phyloP scores from a whole-genome alignment of 92 coral and sea anemone species.

The Epizoanthus scotinus region DNA sequence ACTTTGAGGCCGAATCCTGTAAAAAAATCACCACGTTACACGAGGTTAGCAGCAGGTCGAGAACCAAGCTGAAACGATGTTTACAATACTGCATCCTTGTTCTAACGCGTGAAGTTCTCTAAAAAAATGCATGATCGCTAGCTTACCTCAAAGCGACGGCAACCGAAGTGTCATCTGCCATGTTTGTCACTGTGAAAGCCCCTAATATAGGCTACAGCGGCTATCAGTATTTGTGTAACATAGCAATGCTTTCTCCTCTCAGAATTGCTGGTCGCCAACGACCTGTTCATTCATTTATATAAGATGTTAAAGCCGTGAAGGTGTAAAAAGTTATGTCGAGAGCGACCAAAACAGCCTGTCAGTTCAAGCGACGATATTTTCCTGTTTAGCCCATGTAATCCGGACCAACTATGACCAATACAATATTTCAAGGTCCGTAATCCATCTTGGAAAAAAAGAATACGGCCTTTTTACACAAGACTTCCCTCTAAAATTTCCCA shows the following conservation, averaged over 20 bases:
- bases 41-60: conserved; percentile 47
- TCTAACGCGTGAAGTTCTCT: conserved; percentile 47
- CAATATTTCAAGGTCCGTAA: neutral
- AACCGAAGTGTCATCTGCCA: conserved; percentile 89
- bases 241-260: conserved; percentile 28
- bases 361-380: neutral
- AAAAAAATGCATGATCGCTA: neutral
- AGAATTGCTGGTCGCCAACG: conserved; percentile 43
- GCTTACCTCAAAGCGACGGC: conserved; percentile 95
- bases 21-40: conserved; percentile 27
- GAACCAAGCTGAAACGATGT: conserved; percentile 23
- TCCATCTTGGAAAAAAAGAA: conserved; percentile 7
- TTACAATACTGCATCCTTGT: conserved; percentile 14
- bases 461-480: conserved; percentile 9
- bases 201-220: neutral
- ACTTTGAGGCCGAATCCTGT: conserved; percentile 98
- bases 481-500: conserved; percentile 31
- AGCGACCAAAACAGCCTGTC: conserved; percentile 8
- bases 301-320: conserved; percentile 3
- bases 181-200: conserved; percentile 52
- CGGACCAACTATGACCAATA: neutral
- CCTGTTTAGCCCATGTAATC: conserved; percentile 25
- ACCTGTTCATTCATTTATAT: conserved; percentile 59
- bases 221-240: conserved; percentile 1
- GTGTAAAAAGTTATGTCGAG: neutral